These are phyloP conservation scores for Aleadryas rufinucha DNA, from an alignment of 2,113 vertebrate species.

Conservation along the genomic window DNA sequence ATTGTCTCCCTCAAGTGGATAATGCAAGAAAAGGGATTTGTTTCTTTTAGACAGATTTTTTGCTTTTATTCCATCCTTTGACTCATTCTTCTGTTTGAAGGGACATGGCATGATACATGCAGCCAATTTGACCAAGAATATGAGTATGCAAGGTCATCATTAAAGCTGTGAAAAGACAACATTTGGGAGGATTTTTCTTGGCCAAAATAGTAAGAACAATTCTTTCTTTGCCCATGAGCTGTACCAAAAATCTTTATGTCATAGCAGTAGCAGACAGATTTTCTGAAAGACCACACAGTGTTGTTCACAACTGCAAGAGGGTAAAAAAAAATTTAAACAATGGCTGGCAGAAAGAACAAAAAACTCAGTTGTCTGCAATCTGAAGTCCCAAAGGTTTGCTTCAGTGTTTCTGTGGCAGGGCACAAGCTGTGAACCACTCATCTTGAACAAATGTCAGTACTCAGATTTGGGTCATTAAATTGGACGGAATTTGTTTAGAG, in stretches of 20 bases:
- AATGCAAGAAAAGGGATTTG: not conserved
- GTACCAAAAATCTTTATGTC: not conserved
- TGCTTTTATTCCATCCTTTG: not conserved
- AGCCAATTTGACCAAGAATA: not conserved
- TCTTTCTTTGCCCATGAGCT: not conserved
- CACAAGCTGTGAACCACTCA: not conserved
- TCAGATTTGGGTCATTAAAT: not conserved
- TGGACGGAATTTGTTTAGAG: not conserved
- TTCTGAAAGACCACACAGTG: not conserved
- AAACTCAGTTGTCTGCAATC: not conserved
- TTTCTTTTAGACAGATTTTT: not conserved
- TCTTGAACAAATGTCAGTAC: not conserved
- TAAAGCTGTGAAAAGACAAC: not conserved
- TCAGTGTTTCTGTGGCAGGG: not conserved
- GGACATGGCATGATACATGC: not conserved
- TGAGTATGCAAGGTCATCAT: not conserved
- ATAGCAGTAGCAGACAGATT: not conserved
- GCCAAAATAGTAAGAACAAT: not conserved
- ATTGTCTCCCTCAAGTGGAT: conserved; percentile 48
- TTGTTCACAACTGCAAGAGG: not conserved
- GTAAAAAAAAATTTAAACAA: not conserved
- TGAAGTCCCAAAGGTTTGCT: not conserved
- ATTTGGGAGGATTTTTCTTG: not conserved
- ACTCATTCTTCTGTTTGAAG: not conserved
- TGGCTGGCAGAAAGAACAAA: not conserved